phyloP scores from a whole-genome alignment of 30 jellyfish, hydroid and myxozoan genomes.

The Euphysa ruthae region DNA sequence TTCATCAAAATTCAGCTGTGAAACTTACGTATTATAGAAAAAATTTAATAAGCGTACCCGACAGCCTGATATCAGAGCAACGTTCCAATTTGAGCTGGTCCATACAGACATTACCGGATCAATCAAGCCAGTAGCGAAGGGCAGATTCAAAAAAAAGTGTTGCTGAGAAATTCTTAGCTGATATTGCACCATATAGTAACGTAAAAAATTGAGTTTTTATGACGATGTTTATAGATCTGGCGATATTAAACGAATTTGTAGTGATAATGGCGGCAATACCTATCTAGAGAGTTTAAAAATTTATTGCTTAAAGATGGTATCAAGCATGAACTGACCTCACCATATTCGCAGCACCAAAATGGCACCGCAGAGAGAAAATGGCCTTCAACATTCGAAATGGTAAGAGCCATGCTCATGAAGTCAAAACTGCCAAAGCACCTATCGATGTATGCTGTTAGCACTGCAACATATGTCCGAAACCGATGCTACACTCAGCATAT shows the following conservation, averaged over 20 bases:
- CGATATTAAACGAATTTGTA: conserved; percentile 6
- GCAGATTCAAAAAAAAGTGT: conserved; percentile 21
- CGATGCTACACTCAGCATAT: background rate
- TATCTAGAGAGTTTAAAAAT: conserved; percentile 11
- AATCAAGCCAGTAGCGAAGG: conserved; percentile 40
- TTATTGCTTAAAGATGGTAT: conserved; percentile 3
- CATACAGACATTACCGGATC: conserved; percentile 49
- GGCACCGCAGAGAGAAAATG: conserved; percentile 38
- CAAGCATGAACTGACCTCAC: conserved; percentile 26
- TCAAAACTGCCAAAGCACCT: background rate
- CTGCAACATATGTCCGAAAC: conserved; percentile 1
- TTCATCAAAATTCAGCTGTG: conserved; percentile 1
- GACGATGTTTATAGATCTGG: conserved; percentile 1
- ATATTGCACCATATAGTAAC: conserved; percentile 28
- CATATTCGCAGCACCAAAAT: conserved; percentile 32
- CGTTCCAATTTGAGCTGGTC: conserved; percentile 24
- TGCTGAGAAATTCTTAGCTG: conserved; percentile 30
- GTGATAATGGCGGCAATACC: conserved; percentile 32
- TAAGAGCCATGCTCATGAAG: conserved; percentile 1
- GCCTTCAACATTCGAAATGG: conserved; percentile 26
- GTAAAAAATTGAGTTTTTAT: conserved; percentile 20
- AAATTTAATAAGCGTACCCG: conserved; percentile 21
- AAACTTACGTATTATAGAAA: conserved; percentile 11
- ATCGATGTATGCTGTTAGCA: background rate
- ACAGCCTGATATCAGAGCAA: conserved; percentile 26